A percentile compares a stretch with the other conserved stretches of the same genome.
Evolutionary conservation across 2,797 vertebrate species (phyloP).

Genomic region (Falco concolor): DNA sequence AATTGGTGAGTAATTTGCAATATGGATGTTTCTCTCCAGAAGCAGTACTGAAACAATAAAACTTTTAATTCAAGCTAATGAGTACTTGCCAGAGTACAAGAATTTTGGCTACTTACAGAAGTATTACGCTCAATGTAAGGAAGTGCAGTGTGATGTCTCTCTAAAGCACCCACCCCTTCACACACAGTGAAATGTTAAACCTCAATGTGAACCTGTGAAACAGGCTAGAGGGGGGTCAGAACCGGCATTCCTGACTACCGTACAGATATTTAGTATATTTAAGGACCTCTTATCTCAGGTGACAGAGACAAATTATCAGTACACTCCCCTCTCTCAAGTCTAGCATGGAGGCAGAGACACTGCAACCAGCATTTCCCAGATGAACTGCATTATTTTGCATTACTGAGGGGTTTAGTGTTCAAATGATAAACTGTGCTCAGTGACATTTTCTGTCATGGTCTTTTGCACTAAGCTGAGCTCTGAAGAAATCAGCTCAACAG

Average conservation of each 20-base stretch:
- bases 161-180: background rate
- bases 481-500: conserved; percentile 15
- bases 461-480: background rate
- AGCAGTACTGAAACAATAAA: background rate
- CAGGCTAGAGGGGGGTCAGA: background rate
- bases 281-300: background rate
- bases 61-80: background rate
- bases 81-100: background rate
- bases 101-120: background rate
- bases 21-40: background rate
- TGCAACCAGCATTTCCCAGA: background rate
- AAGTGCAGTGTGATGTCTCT: background rate
- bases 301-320: background rate
- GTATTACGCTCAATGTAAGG: background rate
- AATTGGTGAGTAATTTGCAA: background rate
- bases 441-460: background rate
- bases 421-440: background rate
- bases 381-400: background rate
- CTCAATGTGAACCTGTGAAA: background rate
- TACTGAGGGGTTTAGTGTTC: background rate
- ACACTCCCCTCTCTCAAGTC: background rate
- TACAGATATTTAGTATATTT: background rate
- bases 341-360: background rate
- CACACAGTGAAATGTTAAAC: background rate
- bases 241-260: background rate